Base-by-base conservation (phyloP, 2,113 vertebrate genomes). In the Corythornis cristatus region DNA sequence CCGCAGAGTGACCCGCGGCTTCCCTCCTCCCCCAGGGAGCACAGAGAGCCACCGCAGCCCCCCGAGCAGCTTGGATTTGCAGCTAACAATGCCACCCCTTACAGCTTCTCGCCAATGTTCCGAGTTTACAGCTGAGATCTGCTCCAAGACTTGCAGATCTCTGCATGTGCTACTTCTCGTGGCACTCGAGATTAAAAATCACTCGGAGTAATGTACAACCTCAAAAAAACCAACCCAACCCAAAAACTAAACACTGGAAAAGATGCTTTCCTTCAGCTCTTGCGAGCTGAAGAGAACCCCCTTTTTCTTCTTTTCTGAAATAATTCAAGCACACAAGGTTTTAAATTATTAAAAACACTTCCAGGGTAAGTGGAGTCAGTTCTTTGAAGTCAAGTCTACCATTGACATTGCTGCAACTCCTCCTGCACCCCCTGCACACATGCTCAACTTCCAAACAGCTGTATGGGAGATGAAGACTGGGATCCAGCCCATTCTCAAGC, bases 1-100 rank as follows among this genome's bases (percentile, higher is more conserved):
- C 93, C 90, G 91, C 96, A 96, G 97, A 97, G 97, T 96, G 97
- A 98, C 97, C 96, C 96, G 98, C 92, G 50, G 97, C 98, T 98
- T 98, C 97, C 98, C 98, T 94, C 98, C 92, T 98, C 97, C 97
- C 96, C 93, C 22, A 83, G 96, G 95, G 95, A 95, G 93, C 96
- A 97, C 97, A 97, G 91, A 97, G 96, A 88, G 97, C 94, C 86
- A 87, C 96, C 97, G 96, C 96, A 97, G 92, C 68, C 96, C 96
- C 95, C 83, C 60, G 86, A 96, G 97, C 64, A 93, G 96, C 97
- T 94, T 86, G 97, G 97, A 97, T 97, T 97, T 96, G 93, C 96
- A 96, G 91, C 96, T 95, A 97, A 97, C 96, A 97, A 97, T 94
- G 96, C 92, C 81, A 93, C 84, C 96, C 75, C 95, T 97, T 95